These are phyloP conservation scores for Garrulus glandarius DNA, from an alignment of 2,797 vertebrate genomes.

Conservation along the genomic window DNA sequence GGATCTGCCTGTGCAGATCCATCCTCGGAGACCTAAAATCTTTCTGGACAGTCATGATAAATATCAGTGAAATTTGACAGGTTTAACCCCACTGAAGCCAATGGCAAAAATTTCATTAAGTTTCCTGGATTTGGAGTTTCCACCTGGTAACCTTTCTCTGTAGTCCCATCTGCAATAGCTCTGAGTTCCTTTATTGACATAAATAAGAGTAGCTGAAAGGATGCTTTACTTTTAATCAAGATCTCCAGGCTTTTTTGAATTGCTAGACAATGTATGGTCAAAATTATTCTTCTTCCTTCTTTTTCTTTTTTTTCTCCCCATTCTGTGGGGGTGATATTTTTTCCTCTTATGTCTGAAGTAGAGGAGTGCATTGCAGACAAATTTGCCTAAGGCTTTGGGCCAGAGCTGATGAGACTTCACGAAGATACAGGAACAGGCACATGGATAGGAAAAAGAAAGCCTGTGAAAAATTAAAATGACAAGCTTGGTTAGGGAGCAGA, in stretches of 20 bases:
- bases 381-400: conserved; percentile 60
- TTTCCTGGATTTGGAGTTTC: neutral
- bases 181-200: neutral
- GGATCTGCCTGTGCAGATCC: neutral
- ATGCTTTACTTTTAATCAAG: neutral
- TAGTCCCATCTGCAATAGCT: neutral
- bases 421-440: conserved; percentile 51
- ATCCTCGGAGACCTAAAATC: neutral
- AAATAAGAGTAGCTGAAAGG: neutral
- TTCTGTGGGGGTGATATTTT: conserved; percentile 4
- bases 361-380: conserved; percentile 39
- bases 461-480: conserved; percentile 73
- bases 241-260: neutral
- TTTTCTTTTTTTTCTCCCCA: too few species aligned
- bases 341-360: conserved; percentile 21
- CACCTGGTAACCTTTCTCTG: neutral
- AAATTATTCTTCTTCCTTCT: neutral
- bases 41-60: neutral
- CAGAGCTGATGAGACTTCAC: conserved; percentile 60
- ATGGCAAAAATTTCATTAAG: neutral
- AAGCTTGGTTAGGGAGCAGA: conserved; percentile 60
- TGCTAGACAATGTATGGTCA: neutral
- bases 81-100: neutral
- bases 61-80: neutral
- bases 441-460: conserved; percentile 47